A percentile compares a stretch with the other conserved stretches of the same genome.
Evolutionary conservation across 2,113 vertebrate genomes (phyloP).

Genomic region (Aramus guarauna): DNA sequence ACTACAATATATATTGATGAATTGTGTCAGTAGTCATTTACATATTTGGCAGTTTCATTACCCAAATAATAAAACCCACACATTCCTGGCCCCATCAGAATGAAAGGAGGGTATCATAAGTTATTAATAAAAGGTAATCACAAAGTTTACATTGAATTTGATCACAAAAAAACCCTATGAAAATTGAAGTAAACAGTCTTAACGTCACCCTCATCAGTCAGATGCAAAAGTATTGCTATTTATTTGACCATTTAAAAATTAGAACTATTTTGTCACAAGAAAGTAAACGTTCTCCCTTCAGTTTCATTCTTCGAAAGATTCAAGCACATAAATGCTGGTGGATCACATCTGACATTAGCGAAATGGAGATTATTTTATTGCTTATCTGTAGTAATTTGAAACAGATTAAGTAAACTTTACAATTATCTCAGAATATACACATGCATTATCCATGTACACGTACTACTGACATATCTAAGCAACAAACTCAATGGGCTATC

Average conservation of each 20-base stretch:
- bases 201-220: background rate
- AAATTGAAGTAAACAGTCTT: background rate
- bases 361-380: background rate
- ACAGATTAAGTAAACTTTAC: background rate
- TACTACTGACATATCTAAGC: background rate
- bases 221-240: background rate
- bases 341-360: background rate
- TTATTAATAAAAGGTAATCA: constrained; percentile 45
- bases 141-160: background rate
- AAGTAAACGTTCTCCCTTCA: background rate
- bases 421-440: background rate
- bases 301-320: background rate
- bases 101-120: constrained; percentile 44
- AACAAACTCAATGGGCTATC: background rate
- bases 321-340: background rate
- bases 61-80: constrained; percentile 72
- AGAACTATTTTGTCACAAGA: background rate
- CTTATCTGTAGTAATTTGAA: background rate
- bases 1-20: constrained; percentile 81
- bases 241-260: background rate
- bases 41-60: constrained; percentile 75
- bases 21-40: constrained; percentile 80
- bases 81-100: constrained; percentile 45
- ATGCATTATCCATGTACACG: background rate
- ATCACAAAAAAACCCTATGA: background rate